Evolutionary conservation across 2,797 vertebrate genomes (phyloP), one percentile per base, ranked within the genome.

Genomic region (Anas capensis): DNA sequence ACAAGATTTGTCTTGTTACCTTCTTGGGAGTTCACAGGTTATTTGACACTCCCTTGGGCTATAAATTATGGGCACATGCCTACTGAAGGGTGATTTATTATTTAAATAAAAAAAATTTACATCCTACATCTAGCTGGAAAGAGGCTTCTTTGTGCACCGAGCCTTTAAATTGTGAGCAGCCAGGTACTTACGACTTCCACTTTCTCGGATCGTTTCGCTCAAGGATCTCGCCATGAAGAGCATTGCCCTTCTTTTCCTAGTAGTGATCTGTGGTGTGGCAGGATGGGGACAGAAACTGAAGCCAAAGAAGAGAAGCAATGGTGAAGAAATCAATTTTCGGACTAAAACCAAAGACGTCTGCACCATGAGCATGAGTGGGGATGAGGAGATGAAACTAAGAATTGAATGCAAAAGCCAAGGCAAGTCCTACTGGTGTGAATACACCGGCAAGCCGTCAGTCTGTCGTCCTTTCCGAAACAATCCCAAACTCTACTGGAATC

Each of bases 391-490:
- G 92, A 97, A 81, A 53, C 95, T 99, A 76, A 97, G 97, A 90
- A 72, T 99, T 57, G 92, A 96, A 5, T 99, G 99, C 92, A 95
- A 71, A 80, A 96, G 97, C 53, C 91, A 29, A 42, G 87, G 69
- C 69, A 88, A 91, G 57, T 95, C 96, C 2, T 99, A 99, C 97
- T 98, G 98, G 98, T 99, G 98, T 57, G 98, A 99, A 34, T 99
- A 98, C 73, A 46, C 90, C 16, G 98, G 98, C 60, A 98, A 96
- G 60, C 98, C 98, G 1, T 82, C 98, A 2, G 57, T 95, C 49
- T 99, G 98, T 73, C 97, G 96, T 48, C 42, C 97, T 51, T 99
- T 98, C 94, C 98, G 96, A 94, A 98, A 96, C 71, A 98, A 98
- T 68, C 98, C 98, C 16, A 98, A 96, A 11, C 98, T 98, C 62